A percentile compares a stretch with the other conserved stretches of the same genome.
Conservation (phyloP, 2,888 invertebrate species). For the Trissoscelio sp. region DNA sequence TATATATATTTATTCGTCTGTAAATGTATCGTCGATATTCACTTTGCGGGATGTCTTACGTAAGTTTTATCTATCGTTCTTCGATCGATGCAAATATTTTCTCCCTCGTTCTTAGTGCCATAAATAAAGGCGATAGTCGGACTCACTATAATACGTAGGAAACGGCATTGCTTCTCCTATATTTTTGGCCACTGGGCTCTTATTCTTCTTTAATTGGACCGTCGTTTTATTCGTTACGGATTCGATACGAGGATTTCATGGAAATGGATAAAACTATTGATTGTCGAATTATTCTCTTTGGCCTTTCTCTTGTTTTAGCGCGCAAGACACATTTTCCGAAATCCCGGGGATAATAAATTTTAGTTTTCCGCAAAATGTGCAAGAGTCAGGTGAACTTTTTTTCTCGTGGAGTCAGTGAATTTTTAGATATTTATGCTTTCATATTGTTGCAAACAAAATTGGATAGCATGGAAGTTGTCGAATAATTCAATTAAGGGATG, state of each 20-base stretch:
- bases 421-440: slow-evolving; percentile 39
- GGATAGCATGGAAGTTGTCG: slow-evolving; percentile 13
- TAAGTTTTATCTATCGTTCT: slow-evolving; percentile 57
- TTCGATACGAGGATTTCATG: slow-evolving; percentile 39
- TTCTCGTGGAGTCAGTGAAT: slow-evolving; percentile 29
- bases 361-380: slow-evolving; percentile 32
- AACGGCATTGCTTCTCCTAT: slow-evolving; percentile 32
- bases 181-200: slow-evolving; percentile 27
- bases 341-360: slow-evolving; percentile 49
- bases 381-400: slow-evolving; percentile 6
- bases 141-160: slow-evolving; percentile 24
- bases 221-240: slow-evolving; percentile 41
- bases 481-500: slow-evolving; percentile 29
- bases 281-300: slow-evolving; percentile 57
- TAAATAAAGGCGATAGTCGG: slow-evolving; percentile 41
- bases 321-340: slow-evolving; percentile 47
- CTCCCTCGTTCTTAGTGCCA: slow-evolving; percentile 15
- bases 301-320: slow-evolving; percentile 33
- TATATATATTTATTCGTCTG: slow-evolving; percentile 17
- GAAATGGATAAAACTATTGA: slow-evolving; percentile 55
- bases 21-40: slow-evolving; percentile 53
- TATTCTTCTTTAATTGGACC: slow-evolving; percentile 53
- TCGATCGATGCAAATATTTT: slow-evolving; percentile 57
- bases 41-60: slow-evolving; percentile 57
- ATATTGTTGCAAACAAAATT: slow-evolving; percentile 45